Percentiles rank a stretch among this genome's conserved stretches.
Evolutionary conservation across 2,888 invertebrate genomes (phyloP).

Genomic region (Pinctada fucata): DNA sequence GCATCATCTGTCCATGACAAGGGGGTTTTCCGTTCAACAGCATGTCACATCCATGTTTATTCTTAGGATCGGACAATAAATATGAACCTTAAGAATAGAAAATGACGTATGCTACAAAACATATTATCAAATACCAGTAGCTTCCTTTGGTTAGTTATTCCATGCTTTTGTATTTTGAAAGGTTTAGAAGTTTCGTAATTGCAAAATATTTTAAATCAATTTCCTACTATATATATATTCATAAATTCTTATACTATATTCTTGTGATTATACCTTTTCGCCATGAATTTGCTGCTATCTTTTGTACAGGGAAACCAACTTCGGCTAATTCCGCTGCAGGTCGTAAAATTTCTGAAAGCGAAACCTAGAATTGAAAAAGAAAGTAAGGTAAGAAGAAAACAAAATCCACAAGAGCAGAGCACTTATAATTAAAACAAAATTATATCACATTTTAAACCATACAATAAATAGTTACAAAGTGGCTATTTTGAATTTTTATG

Average conservation of each 20-base stretch:
- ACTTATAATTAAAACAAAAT: too few species aligned
- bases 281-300: conserved; percentile 65
- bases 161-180: too few species aligned
- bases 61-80: conserved; percentile 52
- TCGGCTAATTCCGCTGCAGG: conserved; percentile 74
- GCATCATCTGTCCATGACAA: conserved; percentile 74
- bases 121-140: too few species aligned
- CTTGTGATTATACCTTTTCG: conserved; percentile 49
- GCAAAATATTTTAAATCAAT: too few species aligned
- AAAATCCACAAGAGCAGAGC: background rate
- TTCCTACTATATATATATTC: too few species aligned
- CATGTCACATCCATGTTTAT: conserved; percentile 71
- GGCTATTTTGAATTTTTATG: too few species aligned
- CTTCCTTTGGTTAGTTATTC: too few species aligned
- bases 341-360: conserved; percentile 55
- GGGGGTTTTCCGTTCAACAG: conserved; percentile 73
- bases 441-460: too few species aligned
- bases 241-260: too few species aligned
- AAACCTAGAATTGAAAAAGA: background rate
- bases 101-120: background rate
- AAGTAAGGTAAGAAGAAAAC: background rate
- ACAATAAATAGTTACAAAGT: too few species aligned
- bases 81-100: conserved; percentile 50
- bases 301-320: conserved; percentile 71
- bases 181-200: too few species aligned